Evolutionary conservation across 2,797 vertebrate species (phyloP), one percentile per base, ranked within the genome.

Genomic region (Sphenopsis melanotis): DNA sequence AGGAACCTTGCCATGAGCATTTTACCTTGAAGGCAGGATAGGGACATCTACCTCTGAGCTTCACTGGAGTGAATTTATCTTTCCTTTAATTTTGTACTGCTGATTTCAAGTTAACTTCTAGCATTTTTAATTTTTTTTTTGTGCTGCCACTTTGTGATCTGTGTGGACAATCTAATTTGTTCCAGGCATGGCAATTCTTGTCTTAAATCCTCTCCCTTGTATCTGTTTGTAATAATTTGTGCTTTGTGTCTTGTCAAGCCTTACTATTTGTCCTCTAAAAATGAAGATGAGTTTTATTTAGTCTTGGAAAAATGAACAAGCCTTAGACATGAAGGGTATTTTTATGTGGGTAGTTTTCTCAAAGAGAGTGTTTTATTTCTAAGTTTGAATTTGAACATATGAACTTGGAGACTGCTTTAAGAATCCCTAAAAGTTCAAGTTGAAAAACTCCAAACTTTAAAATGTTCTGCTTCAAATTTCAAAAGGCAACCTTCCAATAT

Each of bases 191-290:
- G 46, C 76, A 91, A 66, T 74, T 93, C 89, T 70, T n/a, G 82
- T 61, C 57, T 91, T 53, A 61, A 91, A 86, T 60, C 60, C n/a
- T 41, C 37, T 78, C 55, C 56, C 52, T 74, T 20, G 21, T 52
- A 74, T 93, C 87, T 96, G 91, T 94, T 92, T 93, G 86, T 36
- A 93, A 92, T 93, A 82, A 90, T 76, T 77, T 83, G 78, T 82
- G 60, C 49, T 72, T 84, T 80, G 56, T 75, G 60, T 74, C 89
- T 83, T 80, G 68, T 96, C 78, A 91, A 87, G 86, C 23, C 63
- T 52, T 70, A 84, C 53, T 85, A 94, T 80, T 94, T 80, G 37
- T 87, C 84, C 82, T 53, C 56, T 75, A 70, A 61, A 93, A 79
- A 80, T 34, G 64, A 94, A 77, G 78, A 96, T 68, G 75, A 84